Base-by-base conservation (phyloP, 1,140 invertebrate species). In the Agraylea sexmaculata region DNA sequence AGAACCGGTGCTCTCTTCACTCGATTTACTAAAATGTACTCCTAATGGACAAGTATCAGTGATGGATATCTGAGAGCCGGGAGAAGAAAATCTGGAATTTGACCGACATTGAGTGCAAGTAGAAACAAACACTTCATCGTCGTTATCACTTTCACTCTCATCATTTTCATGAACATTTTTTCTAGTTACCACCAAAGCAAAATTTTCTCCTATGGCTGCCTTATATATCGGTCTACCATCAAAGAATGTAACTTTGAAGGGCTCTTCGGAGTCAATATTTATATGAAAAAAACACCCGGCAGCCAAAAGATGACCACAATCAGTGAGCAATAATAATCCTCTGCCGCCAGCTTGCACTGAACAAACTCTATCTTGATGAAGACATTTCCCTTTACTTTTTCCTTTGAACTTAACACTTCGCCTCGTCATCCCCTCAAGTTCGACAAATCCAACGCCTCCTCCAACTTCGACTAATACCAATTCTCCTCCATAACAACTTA, bases 231-330 rank as follows among this genome's bases (percentile, higher is more conserved):
- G 65, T 37, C 75, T 68, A 1, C 74, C 76, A 45, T 75, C 71
- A 50, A 85, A 79, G 58, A 78, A 80, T 37, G 64, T 67, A 8
- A 86, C 69, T 62, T 70, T 75, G 25, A 71, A 71, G 40, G 81
- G 77, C 51, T 60, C 66, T 39, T 47, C 48, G 40, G 62, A 62
- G 32, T 72, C 71, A 42, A 84, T 68, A 13, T 75, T 71, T 40
- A 84, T 71, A 53, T 83, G 76, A 6, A 73, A 71, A 57, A 83
- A 81, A 51, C 65, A 57, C 28, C 83, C 83, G 48, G 71, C 78
- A 1, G 74, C 77, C 81, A 81, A 85, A 7, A 87, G 58, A 43
- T 84, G 75, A 15, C 78, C 76, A 58, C 62, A 70, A 48, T 76
- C 73, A 21, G 75, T 77, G 16, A 80, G 68, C 58, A 75, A 80